Conservation (phyloP, 2,797 vertebrate genomes). For the Basileuterus tristriatus region DNA sequence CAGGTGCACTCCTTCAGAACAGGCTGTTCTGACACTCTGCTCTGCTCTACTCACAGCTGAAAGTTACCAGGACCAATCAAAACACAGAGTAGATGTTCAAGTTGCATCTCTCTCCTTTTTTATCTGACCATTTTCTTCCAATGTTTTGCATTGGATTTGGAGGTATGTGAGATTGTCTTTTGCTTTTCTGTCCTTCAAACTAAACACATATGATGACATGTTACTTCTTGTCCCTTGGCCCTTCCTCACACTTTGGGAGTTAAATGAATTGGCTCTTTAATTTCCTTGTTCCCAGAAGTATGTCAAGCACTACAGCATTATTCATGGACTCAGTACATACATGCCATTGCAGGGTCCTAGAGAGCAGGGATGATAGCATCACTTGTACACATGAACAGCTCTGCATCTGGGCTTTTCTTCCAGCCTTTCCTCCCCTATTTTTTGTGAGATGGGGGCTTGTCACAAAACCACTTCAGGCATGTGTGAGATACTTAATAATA, state of each 20-base stretch:
- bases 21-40: not conserved
- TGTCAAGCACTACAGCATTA: not conserved
- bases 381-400: not conserved
- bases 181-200: not conserved
- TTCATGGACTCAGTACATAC: not conserved
- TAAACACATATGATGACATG: not conserved
- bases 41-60: not conserved
- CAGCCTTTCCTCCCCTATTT: rapidly evolving
- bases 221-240: not conserved
- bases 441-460: not conserved
- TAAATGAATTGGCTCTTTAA: not conserved
- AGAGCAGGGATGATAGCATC: not conserved
- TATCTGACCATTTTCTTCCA: not conserved
- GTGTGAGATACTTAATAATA: not conserved
- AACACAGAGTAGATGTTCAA: not conserved
- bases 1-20: not conserved
- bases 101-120: not conserved
- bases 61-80: not conserved
- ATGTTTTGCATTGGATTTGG: not conserved
- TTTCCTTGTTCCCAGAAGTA: not conserved
- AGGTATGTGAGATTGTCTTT: not conserved
- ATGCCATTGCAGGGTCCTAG: not conserved
- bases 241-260: not conserved
- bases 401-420: not conserved
- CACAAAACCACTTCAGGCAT: not conserved